A percentile compares a stretch with the other conserved stretches of the same genome.
phyloP scores from a whole-genome alignment of 2,113 vertebrate species.

The Etheostoma cragini region DNA sequence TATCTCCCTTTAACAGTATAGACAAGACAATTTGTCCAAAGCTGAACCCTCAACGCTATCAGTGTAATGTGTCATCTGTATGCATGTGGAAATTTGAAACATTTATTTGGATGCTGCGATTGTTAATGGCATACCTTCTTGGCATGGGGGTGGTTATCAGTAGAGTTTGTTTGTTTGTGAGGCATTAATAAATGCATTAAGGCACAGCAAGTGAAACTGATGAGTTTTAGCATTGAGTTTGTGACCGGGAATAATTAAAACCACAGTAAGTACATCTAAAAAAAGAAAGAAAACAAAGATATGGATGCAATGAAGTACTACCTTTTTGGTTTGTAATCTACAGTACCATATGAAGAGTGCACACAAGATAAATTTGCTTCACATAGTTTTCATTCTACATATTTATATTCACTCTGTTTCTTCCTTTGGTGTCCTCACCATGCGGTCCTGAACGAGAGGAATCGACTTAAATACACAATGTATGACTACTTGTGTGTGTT shows the following conservation, averaged over 20 bases:
- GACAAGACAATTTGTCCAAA: background rate
- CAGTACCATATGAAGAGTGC: constrained; percentile 54
- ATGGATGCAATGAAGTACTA: constrained; percentile 61
- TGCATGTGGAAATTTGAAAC: constrained; percentile 34
- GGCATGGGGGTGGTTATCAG: constrained; percentile 60
- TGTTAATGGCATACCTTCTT: constrained; percentile 57
- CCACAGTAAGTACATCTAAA: constrained; percentile 2
- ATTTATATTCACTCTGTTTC: constrained; percentile 33
- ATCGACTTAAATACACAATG: background rate
- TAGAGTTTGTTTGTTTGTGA: constrained; percentile 66
- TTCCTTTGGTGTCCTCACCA: constrained; percentile 17
- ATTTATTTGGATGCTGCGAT: constrained; percentile 23
- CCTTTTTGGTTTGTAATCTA: constrained; percentile 68
- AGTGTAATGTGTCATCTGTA: constrained; percentile 10
- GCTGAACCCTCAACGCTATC: constrained; percentile 7
- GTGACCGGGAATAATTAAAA: constrained; percentile 43
- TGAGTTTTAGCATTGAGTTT: constrained; percentile 55
- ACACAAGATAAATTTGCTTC: constrained; percentile 50
- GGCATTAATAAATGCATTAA: constrained; percentile 82
- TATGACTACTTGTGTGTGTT: background rate
- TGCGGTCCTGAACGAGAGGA: constrained; percentile 1
- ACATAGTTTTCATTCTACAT: constrained; percentile 44
- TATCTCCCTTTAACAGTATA: background rate
- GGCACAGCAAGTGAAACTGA: constrained; percentile 85
- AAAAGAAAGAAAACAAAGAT: background rate